phyloP scores from a whole-genome alignment of 2,797 vertebrate genomes.

The Otus scops region DNA sequence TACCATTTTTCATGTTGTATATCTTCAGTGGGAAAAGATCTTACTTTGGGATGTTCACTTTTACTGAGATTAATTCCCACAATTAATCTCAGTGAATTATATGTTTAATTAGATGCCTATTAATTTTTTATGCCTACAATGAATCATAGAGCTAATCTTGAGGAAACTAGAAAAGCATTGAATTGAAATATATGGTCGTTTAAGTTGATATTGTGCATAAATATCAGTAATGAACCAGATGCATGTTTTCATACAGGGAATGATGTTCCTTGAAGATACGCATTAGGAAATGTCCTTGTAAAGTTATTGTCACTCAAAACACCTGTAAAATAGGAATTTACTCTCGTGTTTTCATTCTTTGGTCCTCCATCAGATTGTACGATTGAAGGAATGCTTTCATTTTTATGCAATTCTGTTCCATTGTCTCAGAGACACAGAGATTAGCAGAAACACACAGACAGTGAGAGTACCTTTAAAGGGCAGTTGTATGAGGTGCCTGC shows the following conservation, averaged over 20 bases:
- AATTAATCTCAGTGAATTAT: constrained; percentile 60
- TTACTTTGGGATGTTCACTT: constrained; percentile 12
- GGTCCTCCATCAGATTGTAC: background rate
- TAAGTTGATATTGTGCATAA: background rate
- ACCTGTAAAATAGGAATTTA: background rate
- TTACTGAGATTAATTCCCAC: constrained; percentile 42
- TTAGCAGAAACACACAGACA: background rate
- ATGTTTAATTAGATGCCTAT: constrained; percentile 58
- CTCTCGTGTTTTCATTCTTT: background rate
- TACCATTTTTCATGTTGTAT: background rate
- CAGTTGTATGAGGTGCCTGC: background rate
- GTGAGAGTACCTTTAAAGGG: background rate
- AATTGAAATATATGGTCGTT: background rate
- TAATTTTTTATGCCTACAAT: constrained; percentile 47
- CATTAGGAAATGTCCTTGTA: background rate
- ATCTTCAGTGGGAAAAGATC: background rate
- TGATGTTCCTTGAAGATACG: background rate
- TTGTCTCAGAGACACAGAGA: background rate
- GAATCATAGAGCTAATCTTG: constrained; percentile 25
- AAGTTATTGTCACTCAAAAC: background rate
- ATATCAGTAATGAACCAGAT: background rate
- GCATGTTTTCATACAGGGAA: background rate
- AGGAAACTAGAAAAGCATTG: constrained; percentile 14
- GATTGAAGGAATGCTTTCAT: background rate
- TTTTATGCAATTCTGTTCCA: background rate